These are phyloP conservation scores for Ceyx cyanopectus DNA, from an alignment of 2,113 vertebrate genomes.

Conservation along the genomic window DNA sequence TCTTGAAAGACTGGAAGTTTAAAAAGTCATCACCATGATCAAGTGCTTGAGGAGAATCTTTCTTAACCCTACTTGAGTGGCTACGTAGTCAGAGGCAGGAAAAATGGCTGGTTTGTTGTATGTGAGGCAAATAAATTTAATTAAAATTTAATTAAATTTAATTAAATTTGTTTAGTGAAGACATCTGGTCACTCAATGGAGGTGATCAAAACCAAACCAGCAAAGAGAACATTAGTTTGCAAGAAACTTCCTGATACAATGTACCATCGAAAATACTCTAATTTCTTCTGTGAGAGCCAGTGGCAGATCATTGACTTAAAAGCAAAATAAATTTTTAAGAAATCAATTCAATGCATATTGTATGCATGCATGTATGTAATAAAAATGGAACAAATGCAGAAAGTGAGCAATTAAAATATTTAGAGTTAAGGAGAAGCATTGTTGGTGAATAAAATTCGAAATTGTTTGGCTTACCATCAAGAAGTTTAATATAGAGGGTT, in stretches of 20 bases:
- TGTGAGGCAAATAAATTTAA: background rate
- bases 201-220: conserved; percentile 13
- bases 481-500: background rate
- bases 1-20: background rate
- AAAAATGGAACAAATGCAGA: background rate
- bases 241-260: background rate
- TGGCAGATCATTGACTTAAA: background rate
- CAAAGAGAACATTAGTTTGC: background rate
- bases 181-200: background rate
- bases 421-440: background rate
- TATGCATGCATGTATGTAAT: too few species aligned
- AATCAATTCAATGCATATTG: background rate
- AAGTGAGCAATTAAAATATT: background rate
- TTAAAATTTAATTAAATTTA: too few species aligned
- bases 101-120: background rate
- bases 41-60: background rate
- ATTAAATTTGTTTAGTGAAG: background rate
- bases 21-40: background rate
- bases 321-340: background rate
- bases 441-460: background rate
- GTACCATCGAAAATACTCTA: background rate
- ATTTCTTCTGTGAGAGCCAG: background rate
- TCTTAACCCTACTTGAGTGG: background rate
- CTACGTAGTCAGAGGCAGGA: background rate
- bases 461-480: background rate